Evolutionary conservation across 2,113 vertebrate species (phyloP), one percentile per base, ranked within the genome.

Genomic region (Laticauda colubrina): DNA sequence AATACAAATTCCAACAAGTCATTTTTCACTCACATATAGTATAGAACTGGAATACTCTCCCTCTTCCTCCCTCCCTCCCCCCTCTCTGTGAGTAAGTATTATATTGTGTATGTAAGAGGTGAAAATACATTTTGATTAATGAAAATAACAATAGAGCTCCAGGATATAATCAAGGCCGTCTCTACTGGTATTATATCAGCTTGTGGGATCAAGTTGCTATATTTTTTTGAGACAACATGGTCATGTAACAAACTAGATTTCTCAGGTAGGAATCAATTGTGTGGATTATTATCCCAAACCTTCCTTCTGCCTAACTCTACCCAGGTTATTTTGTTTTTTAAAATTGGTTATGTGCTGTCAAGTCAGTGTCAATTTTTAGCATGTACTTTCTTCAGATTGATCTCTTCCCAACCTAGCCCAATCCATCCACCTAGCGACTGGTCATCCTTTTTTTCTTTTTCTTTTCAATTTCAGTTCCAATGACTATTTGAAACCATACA

Each of bases 1-100:
- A 20, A 75, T 91, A 96, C 91, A 93, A 97, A 95, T 97, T 95
- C 95, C 92, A 0, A 93, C 96, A 96, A 96, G 93, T 95, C 93
- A 51, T 59, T 51, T 89, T 89, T 97, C 96, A 0, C 95, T 96
- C 95, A 95, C 92, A 0, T 94, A 93, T 75, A 90, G 93, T 89
- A 95, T 95, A 96, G 93, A 94, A 87, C 2, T 94, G 88, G 85
- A 89, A 24, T 26, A 57, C 1, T 10, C 89, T 91, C 75, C 51
- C 23, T 59, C 57, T 21, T 21, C 23, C 57, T 21, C 57, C 23
- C 56, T 55, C 54, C 4, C 21, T 57, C 56, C 21, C 6, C 56
- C 2, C 56, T 3, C 5, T 57, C 5, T 51, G 48, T 51, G 48
- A 9, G 48, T 51, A 51, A 51, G 48, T 51, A 51, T 34, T 75